A percentile compares a stretch with the other conserved stretches of the same genome.
Evolutionary conservation across 2,888 invertebrate species (phyloP).

Genomic region (Sabatieria punctata): DNA sequence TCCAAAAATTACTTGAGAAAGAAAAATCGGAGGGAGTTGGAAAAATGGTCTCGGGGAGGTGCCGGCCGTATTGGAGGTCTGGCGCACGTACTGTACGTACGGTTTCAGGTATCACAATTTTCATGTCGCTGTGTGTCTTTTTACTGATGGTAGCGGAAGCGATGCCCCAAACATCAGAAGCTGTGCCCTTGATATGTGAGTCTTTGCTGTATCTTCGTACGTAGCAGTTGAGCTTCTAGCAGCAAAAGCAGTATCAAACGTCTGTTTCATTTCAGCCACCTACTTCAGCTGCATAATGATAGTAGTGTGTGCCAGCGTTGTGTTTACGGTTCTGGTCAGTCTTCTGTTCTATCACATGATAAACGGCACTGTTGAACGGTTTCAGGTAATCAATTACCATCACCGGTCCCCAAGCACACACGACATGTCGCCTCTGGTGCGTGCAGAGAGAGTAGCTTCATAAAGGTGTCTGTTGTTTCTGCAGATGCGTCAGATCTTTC

Average conservation of each 20-base stretch:
- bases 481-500: slow-evolving; percentile 7
- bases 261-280: slow-evolving; percentile 6
- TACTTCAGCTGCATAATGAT: slow-evolving; percentile 12
- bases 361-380: neutral
- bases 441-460: no score
- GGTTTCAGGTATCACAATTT: slow-evolving; percentile 28
- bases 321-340: slow-evolving; percentile 10
- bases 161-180: slow-evolving; percentile 96
- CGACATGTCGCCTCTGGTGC: slow-evolving; percentile 9
- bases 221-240: no score
- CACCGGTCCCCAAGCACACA: slow-evolving; percentile 9
- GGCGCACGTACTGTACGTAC: no score
- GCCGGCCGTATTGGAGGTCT: no score
- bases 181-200: slow-evolving; percentile 90
- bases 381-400: slow-evolving; percentile 8
- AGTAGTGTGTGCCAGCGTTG: slow-evolving; percentile 9
- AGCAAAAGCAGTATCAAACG: neutral
- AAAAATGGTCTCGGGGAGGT: no score
- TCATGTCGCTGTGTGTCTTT: slow-evolving; percentile 88
- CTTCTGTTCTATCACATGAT: neutral
- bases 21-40: no score
- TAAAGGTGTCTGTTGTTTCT: neutral
- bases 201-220: neutral
- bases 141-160: slow-evolving; percentile 94
- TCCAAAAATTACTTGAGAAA: no score